Evolutionary conservation across 2,888 invertebrate genomes (phyloP), one percentile per base, ranked within the genome.

Genomic region (Epistrophella euchroma): DNA sequence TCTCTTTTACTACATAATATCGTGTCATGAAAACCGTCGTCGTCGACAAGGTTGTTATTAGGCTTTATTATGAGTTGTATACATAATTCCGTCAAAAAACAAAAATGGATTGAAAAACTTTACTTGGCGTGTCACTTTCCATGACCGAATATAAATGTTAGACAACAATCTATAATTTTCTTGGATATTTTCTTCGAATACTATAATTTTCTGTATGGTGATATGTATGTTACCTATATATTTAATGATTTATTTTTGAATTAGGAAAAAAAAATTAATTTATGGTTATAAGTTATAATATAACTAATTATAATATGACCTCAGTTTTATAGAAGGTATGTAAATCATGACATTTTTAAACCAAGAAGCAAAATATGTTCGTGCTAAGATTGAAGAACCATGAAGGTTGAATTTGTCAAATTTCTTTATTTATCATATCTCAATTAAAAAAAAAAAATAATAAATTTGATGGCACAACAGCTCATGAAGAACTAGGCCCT

Each of bases 191-290:
- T 19, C 11, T 19, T 45, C 1, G n/a, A 32, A 32, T 32, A 4
- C n/a, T 2, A 43, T 43, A 3, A 43, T 43, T 45, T 17, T 45
- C 45, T n/a, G 1, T 43, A n/a, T 15, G n/a, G 43, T 6, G n/a
- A 43, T 43, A n/a, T n/a, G n/a, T n/a, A n/a, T n/a, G n/a, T n/a
- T n/a, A n/a, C n/a, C n/a, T n/a, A n/a, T n/a, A n/a, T 43, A 43
- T 43, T 43, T 43, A 43, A 45, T 45, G 17, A 45, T 45, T 43
- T 43, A 45, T 45, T 45, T 45, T 45, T 45, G 45, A 17, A 45
- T n/a, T n/a, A 6, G 2, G 1, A 45, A 10, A 17, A 17, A 3
- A 45, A 45, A 45, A 9, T 1, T 45, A 45, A 45, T 45, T 45
- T 45, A 17, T 45, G 17, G 45, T 17, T 43, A 2, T 45, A 17